Evolutionary conservation across 1,140 invertebrate genomes (phyloP), one percentile per base, ranked within the genome.

Genomic region (Lasioglossum baleicum): DNA sequence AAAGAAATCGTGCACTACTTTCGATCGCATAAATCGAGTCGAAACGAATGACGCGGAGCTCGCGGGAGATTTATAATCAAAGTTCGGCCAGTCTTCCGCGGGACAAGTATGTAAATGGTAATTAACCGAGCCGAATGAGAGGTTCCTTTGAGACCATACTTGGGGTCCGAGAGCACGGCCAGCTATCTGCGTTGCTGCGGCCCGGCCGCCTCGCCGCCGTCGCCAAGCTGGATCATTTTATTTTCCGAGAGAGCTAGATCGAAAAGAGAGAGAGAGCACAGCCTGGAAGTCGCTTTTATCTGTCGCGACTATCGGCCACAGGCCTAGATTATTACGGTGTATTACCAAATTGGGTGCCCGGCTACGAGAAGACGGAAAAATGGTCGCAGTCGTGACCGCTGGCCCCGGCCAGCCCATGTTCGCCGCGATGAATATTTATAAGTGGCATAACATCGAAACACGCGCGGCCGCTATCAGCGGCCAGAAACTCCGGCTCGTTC

Each of bases 361-460:
- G 11, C 35, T 35, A 8, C 15, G 17, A 40, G 44, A 20, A 17
- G 58, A 72, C 26, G 22, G 61, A 64, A 74, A 74, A 74, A 42
- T 42, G 20, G 26, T 31, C 58, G 6, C 13, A 40, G 69, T 72
- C 70, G 69, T 71, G 69, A 71, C 69, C 58, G 53, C 53, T 22
- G 40, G 20, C 42, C 42, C 13, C 31, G 61, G 61, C 61, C 31
- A 40, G 26, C n/a, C 20, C 51, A 22, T 31, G 20, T 60, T 26
- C 40, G 20, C 2, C 51, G 11, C 44, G 42, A 53, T 75, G 77
- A 80, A 80, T 80, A 80, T 80, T 80, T 58, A 80, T 80, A 61
- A 53, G 70, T 44, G 53, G 15, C 71, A 26, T 68, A 70, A 61
- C 51, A 31, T 56, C 60, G 48, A 42, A 42, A 60, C 58, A 48